These are phyloP conservation scores for Tribolium castaneum DNA, from an alignment of 1,140 invertebrate genomes.

Conservation along the genomic window DNA sequence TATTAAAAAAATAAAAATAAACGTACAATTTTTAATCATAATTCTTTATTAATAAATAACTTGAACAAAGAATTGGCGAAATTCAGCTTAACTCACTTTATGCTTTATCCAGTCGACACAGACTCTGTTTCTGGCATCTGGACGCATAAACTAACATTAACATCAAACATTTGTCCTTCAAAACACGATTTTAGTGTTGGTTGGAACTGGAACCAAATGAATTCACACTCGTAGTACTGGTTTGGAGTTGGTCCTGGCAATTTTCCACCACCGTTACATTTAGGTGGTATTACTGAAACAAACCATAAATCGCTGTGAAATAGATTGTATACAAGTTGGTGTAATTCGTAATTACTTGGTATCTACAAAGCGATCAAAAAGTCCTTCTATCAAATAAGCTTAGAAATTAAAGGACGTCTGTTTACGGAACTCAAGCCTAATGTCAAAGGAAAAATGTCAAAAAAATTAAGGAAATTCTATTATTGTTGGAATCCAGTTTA, in stretches of 20 bases:
- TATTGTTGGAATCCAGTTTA: too few species aligned
- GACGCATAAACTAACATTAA: background rate
- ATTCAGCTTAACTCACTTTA: background rate
- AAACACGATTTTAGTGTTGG: background rate
- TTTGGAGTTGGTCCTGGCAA: background rate
- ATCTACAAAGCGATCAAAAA: too few species aligned
- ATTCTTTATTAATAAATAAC: background rate
- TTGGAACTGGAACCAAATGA: background rate
- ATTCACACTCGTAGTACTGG: slow-evolving; percentile 12
- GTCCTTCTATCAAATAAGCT: too few species aligned
- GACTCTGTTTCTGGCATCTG: background rate
- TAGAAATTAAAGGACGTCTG: too few species aligned
- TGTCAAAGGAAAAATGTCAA: too few species aligned
- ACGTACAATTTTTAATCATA: background rate
- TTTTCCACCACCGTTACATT: background rate
- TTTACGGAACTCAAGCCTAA: too few species aligned
- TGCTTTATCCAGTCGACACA: too few species aligned
- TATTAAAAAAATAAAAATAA: background rate
- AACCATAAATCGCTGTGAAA: background rate
- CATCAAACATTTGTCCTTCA: background rate
- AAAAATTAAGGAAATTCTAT: too few species aligned
- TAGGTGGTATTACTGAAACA: background rate
- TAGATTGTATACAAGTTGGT: too few species aligned
- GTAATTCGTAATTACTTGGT: too few species aligned
- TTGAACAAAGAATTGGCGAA: background rate